Evolutionary conservation across 1,140 invertebrate genomes (phyloP).

Genomic region (Cherax destructor): DNA sequence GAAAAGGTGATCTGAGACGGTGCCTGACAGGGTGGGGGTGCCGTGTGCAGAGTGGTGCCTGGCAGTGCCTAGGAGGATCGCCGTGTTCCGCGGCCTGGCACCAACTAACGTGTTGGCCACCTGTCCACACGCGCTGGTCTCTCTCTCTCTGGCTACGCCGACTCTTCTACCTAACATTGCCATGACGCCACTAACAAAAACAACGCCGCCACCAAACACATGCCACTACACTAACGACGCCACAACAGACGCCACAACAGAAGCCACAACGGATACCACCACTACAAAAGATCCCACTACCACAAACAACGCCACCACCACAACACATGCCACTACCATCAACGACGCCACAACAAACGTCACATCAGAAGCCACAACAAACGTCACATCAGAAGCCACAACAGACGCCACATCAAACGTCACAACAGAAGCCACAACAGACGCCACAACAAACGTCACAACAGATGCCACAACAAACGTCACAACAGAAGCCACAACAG

Average conservation of each 20-base stretch:
- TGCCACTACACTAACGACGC: neutral
- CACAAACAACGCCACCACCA: neutral
- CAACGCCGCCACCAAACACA: neutral
- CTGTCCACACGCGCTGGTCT: neutral
- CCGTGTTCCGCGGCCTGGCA: constrained; percentile 10
- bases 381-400: too few species aligned
- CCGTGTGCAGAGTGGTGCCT: neutral
- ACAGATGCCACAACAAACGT: too few species aligned
- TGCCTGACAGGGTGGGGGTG: neutral
- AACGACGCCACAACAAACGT: too few species aligned
- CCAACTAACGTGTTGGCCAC: constrained; percentile 30
- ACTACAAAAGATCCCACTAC: neutral
- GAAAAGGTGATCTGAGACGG: neutral
- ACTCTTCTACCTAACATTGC: neutral
- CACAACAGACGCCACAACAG: neutral
- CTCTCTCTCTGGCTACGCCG: neutral
- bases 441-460: too few species aligned
- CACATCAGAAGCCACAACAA: too few species aligned
- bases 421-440: too few species aligned
- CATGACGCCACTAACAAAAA: neutral
- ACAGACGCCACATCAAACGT: too few species aligned
- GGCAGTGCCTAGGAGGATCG: neutral
- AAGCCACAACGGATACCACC: neutral
- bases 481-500: too few species aligned
- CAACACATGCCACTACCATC: neutral